Conservation (phyloP, 2,113 vertebrate genomes). For the Anolis sagrei region DNA sequence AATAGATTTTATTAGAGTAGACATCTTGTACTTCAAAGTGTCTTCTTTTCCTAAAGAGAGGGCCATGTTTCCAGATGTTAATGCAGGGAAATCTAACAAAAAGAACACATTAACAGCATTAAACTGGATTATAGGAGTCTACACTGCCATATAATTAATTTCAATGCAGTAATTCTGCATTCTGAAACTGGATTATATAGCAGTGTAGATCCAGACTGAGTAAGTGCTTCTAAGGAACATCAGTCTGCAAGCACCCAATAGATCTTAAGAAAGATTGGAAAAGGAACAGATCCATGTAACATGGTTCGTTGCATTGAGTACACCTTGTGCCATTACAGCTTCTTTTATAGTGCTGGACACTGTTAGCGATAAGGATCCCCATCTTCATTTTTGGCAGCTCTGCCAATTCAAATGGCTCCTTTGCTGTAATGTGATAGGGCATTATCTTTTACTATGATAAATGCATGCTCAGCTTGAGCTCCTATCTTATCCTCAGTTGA, state of each 20-base stretch:
- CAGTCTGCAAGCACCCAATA: constrained; percentile 44
- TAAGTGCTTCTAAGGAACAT: constrained; percentile 22
- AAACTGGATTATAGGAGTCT: too few species aligned
- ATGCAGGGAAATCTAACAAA: constrained; percentile 15
- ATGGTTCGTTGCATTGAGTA: constrained; percentile 61
- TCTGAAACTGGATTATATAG: too few species aligned
- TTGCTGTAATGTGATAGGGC: not conserved
- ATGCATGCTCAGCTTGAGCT: not conserved
- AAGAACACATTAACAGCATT: not conserved
- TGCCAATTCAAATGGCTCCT: not conserved
- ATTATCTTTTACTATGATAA: not conserved
- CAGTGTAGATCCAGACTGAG: not conserved
- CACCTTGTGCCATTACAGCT: constrained; percentile 1
- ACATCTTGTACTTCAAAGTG: constrained; percentile 42
- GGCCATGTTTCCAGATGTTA: not conserved
- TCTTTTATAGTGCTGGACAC: not conserved
- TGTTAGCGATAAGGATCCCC: not conserved
- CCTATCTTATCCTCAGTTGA: not conserved
- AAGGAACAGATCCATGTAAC: constrained; percentile 40
- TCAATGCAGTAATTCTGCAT: too few species aligned
- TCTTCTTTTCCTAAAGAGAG: constrained; percentile 43
- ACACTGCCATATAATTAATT: too few species aligned
- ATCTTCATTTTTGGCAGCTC: not conserved
- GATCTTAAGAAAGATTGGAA: constrained; percentile 28
- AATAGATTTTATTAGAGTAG: constrained; percentile 43